Base-by-base conservation (phyloP, 1,140 invertebrate genomes). In the Hypothenemus hampei region DNA sequence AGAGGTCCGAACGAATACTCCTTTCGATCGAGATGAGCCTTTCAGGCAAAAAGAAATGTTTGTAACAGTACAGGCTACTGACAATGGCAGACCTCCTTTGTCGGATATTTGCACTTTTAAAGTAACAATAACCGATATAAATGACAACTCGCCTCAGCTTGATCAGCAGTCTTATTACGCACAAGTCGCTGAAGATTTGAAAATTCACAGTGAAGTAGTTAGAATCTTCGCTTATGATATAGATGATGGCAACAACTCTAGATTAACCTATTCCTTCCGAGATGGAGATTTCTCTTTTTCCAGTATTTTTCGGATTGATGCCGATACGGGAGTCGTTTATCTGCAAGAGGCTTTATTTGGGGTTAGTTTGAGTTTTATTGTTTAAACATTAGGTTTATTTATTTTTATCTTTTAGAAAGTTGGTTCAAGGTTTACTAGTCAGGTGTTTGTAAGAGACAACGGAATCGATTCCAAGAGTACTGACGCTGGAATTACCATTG, bases 51-150 rank as follows among this genome's bases (percentile, higher is more conserved):
- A 92, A 67, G 86, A 89, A 72, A 78, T 83, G 3, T 89, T 88
- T 63, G 77, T 88, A 29, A 87, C 84, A 1, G 84, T 90, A 2
- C 80, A 88, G 65, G 91, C 89, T 0, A 88, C 84, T 47, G 91
- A 93, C 71, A 89, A 92, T 74, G 91, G 91, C 4, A 78, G 80
- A 60, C 89, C 89, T 0, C 80, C 84, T 21, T 73, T 93, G 22
- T 89, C 91, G 61, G 89, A 91, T 64, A 83, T 90, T 21, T 94
- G 91, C 69, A 90, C 87, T 3, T 86, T 93, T 63, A 91, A 88
- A 77, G 85, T 94, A 21, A 84, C 83, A 40, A 87, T 93, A 57
- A 79, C 81, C 66, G 91, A 94, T 73, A 83, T 90, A 61, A 94
- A 94, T 73, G 91, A 94, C 68, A 93, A 93, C 65, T 70, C 76